Evolutionary conservation across 2,113 vertebrate genomes (phyloP).

Genomic region (Brachypteracias leptosomus): DNA sequence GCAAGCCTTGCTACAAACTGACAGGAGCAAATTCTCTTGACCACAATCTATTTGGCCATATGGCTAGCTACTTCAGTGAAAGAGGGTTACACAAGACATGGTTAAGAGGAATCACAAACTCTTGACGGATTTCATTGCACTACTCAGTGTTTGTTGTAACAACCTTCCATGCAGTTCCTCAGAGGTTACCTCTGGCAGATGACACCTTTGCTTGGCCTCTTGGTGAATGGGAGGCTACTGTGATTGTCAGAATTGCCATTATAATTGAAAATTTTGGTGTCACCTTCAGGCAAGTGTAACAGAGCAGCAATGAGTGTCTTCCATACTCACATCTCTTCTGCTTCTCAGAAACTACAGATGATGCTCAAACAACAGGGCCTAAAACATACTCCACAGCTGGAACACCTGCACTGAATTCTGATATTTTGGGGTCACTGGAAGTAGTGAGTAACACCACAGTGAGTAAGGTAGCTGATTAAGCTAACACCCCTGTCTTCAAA

Average conservation of each 20-base stretch:
- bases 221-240: not conserved
- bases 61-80: not conserved
- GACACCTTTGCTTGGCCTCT: not conserved
- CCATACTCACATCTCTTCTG: not conserved
- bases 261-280: not conserved
- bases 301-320: not conserved
- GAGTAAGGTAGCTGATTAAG: not conserved
- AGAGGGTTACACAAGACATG: not conserved
- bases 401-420: not conserved
- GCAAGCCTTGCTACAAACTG: not conserved
- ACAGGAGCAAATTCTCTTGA: not conserved
- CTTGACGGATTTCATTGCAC: not conserved
- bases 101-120: not conserved
- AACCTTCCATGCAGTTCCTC: fast-evolving
- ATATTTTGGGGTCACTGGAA: not conserved
- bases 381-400: not conserved
- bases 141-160: not conserved
- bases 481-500: not conserved
- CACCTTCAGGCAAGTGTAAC: not conserved
- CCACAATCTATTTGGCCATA: no score
- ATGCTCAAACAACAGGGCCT: not conserved
- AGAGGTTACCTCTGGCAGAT: not conserved
- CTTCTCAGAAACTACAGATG: not conserved
- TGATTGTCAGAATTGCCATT: not conserved
- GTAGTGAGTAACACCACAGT: not conserved